Percentiles rank a stretch among this genome's conserved stretches.
These are phyloP conservation scores for Gallinago jamesoni DNA, from an alignment of 2,113 vertebrate species.

Conservation along the genomic window DNA sequence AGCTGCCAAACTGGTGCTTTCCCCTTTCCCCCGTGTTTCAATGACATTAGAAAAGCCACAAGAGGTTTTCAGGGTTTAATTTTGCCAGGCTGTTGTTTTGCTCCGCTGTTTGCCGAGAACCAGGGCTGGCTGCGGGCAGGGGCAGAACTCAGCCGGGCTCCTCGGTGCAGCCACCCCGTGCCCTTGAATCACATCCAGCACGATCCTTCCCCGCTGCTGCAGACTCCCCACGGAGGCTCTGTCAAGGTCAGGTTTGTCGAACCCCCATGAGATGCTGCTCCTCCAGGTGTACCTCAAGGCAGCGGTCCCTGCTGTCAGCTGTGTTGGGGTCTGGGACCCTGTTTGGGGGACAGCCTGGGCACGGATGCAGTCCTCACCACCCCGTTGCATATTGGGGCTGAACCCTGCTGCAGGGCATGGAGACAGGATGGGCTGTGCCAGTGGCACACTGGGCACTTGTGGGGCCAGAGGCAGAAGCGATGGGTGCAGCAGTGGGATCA, in stretches of 20 bases:
- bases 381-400: neutral
- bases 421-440: neutral
- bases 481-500: neutral
- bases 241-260: neutral
- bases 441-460: accelerated
- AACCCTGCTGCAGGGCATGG: neutral
- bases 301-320: accelerated
- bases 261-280: accelerated
- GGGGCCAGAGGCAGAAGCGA: neutral
- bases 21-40: neutral
- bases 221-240: neutral
- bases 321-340: neutral
- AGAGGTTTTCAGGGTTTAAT: neutral
- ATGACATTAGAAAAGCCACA: neutral
- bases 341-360: neutral
- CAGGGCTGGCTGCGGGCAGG: neutral
- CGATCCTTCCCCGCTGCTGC: accelerated
- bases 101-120: accelerated
- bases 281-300: neutral
- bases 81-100: neutral
- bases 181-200: neutral
- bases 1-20: neutral
- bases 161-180: accelerated
- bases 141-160: neutral
- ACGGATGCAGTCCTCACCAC: neutral